Evolutionary conservation across 2,888 invertebrate genomes (phyloP), one percentile per base, ranked within the genome.

Genomic region (Drosophila vallismaia): DNA sequence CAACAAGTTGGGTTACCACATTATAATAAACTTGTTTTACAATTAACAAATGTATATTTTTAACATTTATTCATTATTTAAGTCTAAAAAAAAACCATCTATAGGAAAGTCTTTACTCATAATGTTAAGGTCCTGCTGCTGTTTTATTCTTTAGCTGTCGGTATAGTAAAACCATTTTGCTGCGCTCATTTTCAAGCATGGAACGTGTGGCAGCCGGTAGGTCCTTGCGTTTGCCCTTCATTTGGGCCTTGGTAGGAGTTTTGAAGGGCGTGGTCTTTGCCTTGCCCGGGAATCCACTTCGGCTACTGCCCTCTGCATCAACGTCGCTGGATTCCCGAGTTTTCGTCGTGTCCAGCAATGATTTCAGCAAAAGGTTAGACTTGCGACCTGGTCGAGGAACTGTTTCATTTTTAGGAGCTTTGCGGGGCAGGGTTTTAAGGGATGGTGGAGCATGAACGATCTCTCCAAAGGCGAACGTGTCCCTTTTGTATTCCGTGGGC

Each of bases 391-490:
- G 93, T 70, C 93, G 91, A 40, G 92, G 91, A 2, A 91, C 91
- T 8, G 89, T 91, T 62, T 90, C 91, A 50, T 78, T 83, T 54
- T 91, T 92, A 49, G 87, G 81, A 44, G 92, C 93, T 78, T 92
- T 93, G 59, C 92, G 92, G 1, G 95, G 94, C 52, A 91, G 89
- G 3, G 92, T 89, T 42, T 89, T 91, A 40, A 96, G 92, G 54
- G 93, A 91, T 33, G 97, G 96, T 58, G 97, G 96, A 53, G 93
- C 95, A 91, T 95, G 94, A 2, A 93, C 94, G 52, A 94, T 93
- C 88, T 96, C 96, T 0, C 96, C 96, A 92, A 97, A 97, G 86
- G 93, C 89, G 24, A 97, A 92, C 49, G 93, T 92, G 90, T 97
- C 97, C 79, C 92, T 92, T 67, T 91, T 91, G 86, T 93, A 93